phyloP scores from a whole-genome alignment of 2,797 vertebrate genomes.

The Alosa sapidissima region DNA sequence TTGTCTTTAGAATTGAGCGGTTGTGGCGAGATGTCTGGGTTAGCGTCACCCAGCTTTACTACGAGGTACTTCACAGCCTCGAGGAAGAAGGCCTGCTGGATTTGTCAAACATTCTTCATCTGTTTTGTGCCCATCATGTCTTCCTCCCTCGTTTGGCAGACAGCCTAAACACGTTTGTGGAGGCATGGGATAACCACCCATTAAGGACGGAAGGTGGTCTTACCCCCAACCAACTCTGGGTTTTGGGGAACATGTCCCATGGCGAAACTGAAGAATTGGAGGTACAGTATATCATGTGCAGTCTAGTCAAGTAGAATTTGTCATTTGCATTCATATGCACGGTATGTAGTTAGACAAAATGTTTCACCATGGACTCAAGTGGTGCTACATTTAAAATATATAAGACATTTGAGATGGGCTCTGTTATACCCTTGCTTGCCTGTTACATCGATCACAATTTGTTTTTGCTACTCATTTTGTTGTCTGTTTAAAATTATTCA shows the following conservation, averaged over 20 bases:
- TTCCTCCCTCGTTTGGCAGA: constrained; percentile 33
- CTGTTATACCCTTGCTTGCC: too few species aligned
- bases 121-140: constrained; percentile 45
- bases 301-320: too few species aligned
- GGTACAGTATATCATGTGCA: too few species aligned
- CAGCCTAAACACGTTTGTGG: constrained; percentile 35
- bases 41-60: constrained; percentile 38
- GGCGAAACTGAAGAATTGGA: constrained; percentile 28
- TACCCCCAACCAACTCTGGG: constrained; percentile 38
- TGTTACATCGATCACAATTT: neutral
- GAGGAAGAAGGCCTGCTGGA: constrained; percentile 45
- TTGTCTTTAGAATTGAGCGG: constrained; percentile 33
- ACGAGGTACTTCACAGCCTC: constrained; percentile 43
- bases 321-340: too few species aligned
- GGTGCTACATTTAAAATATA: too few species aligned
- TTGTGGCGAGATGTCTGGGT: constrained; percentile 41
- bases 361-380: too few species aligned
- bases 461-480: neutral
- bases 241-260: constrained; percentile 34
- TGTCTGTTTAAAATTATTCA: too few species aligned
- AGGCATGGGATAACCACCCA: constrained; percentile 49
- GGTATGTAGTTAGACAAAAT: too few species aligned
- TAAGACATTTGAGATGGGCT: too few species aligned
- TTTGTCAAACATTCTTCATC: constrained; percentile 29
- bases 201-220: constrained; percentile 44